Evolutionary conservation across 2,797 vertebrate genomes (phyloP).

Genomic region (Siniperca undulata): DNA sequence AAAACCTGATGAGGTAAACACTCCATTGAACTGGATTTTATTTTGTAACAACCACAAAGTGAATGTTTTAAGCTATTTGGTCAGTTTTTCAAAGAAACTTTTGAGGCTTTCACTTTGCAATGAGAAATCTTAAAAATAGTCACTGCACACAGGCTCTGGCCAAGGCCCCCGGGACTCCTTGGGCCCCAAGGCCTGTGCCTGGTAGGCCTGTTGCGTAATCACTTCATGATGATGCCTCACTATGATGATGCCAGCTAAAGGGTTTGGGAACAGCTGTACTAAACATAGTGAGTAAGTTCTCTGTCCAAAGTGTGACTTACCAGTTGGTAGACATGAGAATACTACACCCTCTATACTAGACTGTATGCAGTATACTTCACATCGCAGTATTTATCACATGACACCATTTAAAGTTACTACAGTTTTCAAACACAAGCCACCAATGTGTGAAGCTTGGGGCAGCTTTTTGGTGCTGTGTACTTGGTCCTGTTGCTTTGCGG

Average conservation of each 20-base stretch:
- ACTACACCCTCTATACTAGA: no score
- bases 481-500: background rate
- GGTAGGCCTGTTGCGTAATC: background rate
- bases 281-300: background rate
- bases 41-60: background rate
- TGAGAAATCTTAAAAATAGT: background rate
- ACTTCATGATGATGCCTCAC: background rate
- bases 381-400: no score
- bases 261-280: background rate
- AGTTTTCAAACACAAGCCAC: background rate
- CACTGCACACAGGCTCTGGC: background rate
- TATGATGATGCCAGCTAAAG: background rate
- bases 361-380: no score
- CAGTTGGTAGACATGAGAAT: background rate
- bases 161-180: background rate
- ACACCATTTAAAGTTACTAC: background rate
- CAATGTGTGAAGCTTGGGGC: slow-evolving; percentile 12
- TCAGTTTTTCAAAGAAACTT: no score
- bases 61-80: background rate
- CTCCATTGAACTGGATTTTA: background rate
- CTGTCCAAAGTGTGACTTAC: background rate
- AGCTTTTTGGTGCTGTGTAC: background rate
- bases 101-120: background rate
- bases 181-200: no score
- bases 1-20: background rate